Base-by-base conservation (phyloP, 2,113 vertebrate genomes). In the Lampris megalopsis region DNA sequence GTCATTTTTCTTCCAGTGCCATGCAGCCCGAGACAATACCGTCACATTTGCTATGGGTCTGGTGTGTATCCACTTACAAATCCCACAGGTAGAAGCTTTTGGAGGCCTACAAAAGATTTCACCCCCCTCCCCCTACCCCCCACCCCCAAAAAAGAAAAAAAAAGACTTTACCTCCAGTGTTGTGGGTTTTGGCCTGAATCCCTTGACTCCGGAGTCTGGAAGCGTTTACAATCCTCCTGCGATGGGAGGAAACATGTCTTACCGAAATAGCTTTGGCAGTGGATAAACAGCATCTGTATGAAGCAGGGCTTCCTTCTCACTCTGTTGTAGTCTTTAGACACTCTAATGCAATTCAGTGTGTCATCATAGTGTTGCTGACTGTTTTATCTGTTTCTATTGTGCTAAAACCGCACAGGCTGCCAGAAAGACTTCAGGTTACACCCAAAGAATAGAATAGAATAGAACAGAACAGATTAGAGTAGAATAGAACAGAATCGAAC, bases 151-250 rank as follows among this genome's bases (percentile, higher is more conserved):
- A n/a, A n/a, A n/a, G n/a, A n/a, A n/a, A 11, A 43, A 63, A 65
- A 45, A 42, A 9, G 43, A 60, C 37, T 5, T 9, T 41, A 40
- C 11, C 65, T 63, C 41, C 53, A 50, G 38, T 61, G 61, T 40
- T 53, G 42, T 9, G 38, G 6, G 61, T 42, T 72, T 54, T 61
- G 74, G 52, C 37, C 54, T 57, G 80, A 79, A 59, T 40, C 37
- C 57, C 77, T 63, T 63, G 53, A 52, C 56, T 80, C 53, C 69
- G 9, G 9, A 58, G 71, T 81, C 76, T 88, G 82, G 71, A 87
- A 82, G 43, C 63, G 68, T 81, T 88, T 82, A 71, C 56, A 66
- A 49, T 10, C 5, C 47, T 57, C 58, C 56, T 67, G 47, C 64
- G 73, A 49, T 52, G 9, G 72, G 56, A 59, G 70, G 72, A 81